Base-by-base conservation (phyloP, 2,113 vertebrate species). In the Eulemur rufifrons region DNA sequence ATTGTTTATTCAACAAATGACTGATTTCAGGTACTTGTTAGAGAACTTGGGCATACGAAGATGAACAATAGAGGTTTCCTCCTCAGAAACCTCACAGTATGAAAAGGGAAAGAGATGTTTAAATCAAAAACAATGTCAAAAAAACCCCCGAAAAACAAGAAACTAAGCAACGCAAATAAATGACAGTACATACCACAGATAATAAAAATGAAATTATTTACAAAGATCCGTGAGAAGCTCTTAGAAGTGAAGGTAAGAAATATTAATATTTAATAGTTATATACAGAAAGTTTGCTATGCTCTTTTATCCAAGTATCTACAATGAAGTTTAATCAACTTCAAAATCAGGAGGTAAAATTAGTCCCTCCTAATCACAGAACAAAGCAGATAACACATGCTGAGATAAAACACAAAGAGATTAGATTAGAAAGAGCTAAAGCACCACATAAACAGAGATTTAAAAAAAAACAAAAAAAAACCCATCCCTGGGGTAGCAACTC, bases 391-490 rank as follows among this genome's bases (percentile, higher is more conserved):
- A 34, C 15, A 69, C 66, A 66, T 0, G 10, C 81, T 59, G 59
- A 91, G 52, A 86, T 83, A 54, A 95, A 95, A 64, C 37, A 90
- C 61, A 76, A 71, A 37, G 50, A 61, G 52, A 92, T 82, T 73
- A 83, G 18, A 32, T 59, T 64, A 73, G 34, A 86, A 86, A 90
- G 42, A 92, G 9, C 50, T 20, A 86, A 37, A 39, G 42, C 0
- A 42, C 27, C 81, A 76, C 5, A 54, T 34, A 52, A 94, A 81
- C 6, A 90, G 50, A 64, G n/a, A 59, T 39, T 59, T 4, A n/a
- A 29, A 3, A 63, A 63, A 25, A 61, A 59, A 59, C 37, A 2
- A 61, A 4, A 52, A 34, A 71, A 77, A 42, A 42, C 42, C 42
- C 42, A 6, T 50, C 34, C 68, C 7, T 2, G 0, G 21, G 18